Evolutionary conservation across 2,113 vertebrate genomes (phyloP).

Genomic region (Paratilapia polleni): DNA sequence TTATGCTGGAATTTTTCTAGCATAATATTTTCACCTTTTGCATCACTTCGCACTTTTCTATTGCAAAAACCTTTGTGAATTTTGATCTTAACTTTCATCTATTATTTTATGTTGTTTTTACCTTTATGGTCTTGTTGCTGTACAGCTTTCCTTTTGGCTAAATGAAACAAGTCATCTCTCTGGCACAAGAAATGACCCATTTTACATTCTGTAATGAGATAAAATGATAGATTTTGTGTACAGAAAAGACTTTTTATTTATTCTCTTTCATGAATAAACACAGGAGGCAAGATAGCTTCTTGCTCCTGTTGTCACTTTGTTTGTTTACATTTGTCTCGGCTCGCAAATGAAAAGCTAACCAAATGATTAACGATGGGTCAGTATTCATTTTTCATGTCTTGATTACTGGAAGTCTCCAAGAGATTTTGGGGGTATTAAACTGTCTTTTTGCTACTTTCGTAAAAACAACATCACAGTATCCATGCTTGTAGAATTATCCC

Average conservation of each 20-base stretch:
- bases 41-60: background rate
- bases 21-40: background rate
- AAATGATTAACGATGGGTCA: slow-evolving; percentile 28
- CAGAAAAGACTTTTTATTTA: slow-evolving; percentile 16
- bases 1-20: too few relatives aligned
- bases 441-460: background rate
- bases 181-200: slow-evolving; percentile 2
- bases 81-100: background rate
- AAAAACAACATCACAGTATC: slow-evolving; percentile 10
- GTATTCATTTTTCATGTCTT: slow-evolving; percentile 11
- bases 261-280: slow-evolving; percentile 36
- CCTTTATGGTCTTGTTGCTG: background rate
- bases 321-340: slow-evolving; percentile 34
- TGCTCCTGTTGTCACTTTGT: slow-evolving; percentile 12
- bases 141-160: background rate
- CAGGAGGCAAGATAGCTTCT: slow-evolving; percentile 15
- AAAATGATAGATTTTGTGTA: slow-evolving; percentile 25
- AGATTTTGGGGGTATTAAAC: slow-evolving; percentile 2
- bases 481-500: background rate
- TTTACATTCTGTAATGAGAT: slow-evolving; percentile 10
- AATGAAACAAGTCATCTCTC: slow-evolving; percentile 21
- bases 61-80: background rate
- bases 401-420: background rate
- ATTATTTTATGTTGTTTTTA: background rate
- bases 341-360: slow-evolving; percentile 26